Base-by-base conservation (phyloP, 35 echinoderm and acorn worm genomes). In the Heliocidaris tuberculata region DNA sequence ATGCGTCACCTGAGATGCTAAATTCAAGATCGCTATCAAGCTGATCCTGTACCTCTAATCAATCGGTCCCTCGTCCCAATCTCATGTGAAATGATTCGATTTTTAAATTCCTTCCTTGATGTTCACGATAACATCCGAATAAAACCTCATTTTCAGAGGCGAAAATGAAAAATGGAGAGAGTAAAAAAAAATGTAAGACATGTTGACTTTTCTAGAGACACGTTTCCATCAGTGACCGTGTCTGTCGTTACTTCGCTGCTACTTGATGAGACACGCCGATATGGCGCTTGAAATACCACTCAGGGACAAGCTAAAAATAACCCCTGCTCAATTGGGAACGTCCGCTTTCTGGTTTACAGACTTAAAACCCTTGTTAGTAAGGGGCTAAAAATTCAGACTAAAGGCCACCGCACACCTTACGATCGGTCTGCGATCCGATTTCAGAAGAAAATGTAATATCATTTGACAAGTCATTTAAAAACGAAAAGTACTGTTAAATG, bases 221-320 rank as follows among this genome's bases (percentile, higher is more conserved):
- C 65, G 65, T 24, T 78, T 78, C 65, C 65, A 78, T 78, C 65
- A 78, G 65, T 19, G 27, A 19, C 65, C 21, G 17, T 24, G 21
- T 78, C 65, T 78, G 65, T 78, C 65, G 27, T 78, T 78, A n/a
- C 7, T 78, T 78, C 65, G 65, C 65, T 78, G 65, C 2, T 78
- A 78, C 65, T 78, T 78, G 65, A 78, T 78, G 65, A 78, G 65
- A n/a, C 15, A 78, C 65, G 65, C 65, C 65, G 65, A 78, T 78
- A 78, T 27, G 65, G 65, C 65, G 65, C 65, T 78, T 78, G 19
- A 19, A 78, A 78, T n/a, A n/a, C 65, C 65, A 78, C 65, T 78
- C 65, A 78, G 65, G 65, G 65, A 78, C 17, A 78, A n/a, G 65
- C 65, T 78, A 78, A 78, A 78, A 78, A 78, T 78, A 78, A 24